phyloP scores from a whole-genome alignment of 2,888 invertebrate species.

The Trissonchulus sp. region DNA sequence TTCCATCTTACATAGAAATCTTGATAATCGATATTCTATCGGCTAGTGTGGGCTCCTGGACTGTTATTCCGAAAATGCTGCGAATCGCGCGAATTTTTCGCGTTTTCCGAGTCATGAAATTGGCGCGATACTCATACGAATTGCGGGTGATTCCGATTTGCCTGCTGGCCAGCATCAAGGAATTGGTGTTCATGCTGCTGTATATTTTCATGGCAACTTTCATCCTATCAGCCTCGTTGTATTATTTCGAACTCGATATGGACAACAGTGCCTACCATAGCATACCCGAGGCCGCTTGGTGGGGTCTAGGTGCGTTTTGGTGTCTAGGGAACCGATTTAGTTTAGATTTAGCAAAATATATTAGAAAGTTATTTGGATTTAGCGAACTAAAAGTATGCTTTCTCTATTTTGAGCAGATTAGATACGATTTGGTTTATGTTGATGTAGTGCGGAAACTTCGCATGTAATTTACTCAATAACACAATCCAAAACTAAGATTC shows the following conservation, averaged over 20 bases:
- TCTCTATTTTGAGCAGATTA: too few species aligned
- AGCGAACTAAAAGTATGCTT: too few species aligned
- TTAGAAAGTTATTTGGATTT: too few species aligned
- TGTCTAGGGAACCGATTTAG: too few species aligned
- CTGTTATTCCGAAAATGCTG: background rate
- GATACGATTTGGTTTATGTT: too few species aligned
- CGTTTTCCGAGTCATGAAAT: constrained; percentile 11
- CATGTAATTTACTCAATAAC: too few species aligned
- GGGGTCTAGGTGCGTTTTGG: background rate
- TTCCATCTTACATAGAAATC: constrained; percentile 8
- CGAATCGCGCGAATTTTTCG: background rate
- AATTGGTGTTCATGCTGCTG: background rate
- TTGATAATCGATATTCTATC: background rate
- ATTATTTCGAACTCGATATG: constrained; percentile 4
- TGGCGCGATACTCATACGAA: background rate
- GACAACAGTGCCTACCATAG: constrained; percentile 2
- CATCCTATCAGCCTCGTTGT: background rate
- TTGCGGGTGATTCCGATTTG: background rate
- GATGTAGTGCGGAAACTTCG: too few species aligned
- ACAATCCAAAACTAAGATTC: too few species aligned
- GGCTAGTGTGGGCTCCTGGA: background rate
- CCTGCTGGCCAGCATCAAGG: background rate
- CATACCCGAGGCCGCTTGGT: constrained; percentile 14
- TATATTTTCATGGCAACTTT: constrained; percentile 21
- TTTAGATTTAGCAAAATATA: too few species aligned